Evolutionary conservation across 2,888 invertebrate genomes (phyloP), one percentile per base, ranked within the genome.

Genomic region (Acleris laterana): DNA sequence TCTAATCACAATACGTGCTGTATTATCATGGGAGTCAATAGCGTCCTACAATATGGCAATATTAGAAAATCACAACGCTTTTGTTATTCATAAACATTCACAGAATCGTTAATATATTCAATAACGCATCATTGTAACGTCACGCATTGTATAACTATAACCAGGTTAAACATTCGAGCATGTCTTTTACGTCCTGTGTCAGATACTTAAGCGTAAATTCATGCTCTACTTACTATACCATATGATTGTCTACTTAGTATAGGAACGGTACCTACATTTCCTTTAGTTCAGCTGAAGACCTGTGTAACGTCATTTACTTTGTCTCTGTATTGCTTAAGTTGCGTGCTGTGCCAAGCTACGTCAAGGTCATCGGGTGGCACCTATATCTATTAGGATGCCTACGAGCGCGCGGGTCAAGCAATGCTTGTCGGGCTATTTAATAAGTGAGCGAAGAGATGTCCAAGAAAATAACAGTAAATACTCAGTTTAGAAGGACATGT

Each of bases 131-230:
- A 77, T 75, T 72, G 67, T 65, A 68, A 60, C 78, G 81, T 82
- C 79, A 82, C 82, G 83, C 74, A 76, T 79, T 72, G 73, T 77
- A 77, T 74, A 78, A 75, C 77, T 75, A 76, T 83, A 78, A 76
- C 80, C 81, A 78, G 76, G 72, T 79, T 81, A 76, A 83, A 85
- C 89, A 88, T 84, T 88, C 77, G 88, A 84, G 76, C 88, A 53
- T 89, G 86, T 89, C 90, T 85, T 89, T 87, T 80, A 73, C 74
- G 74, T 75, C 44, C 50, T 56, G 32, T 50, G 11, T n/a, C 20
- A 55, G 42, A 56, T 44, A 58, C 52, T 25, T 44, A 49, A 53
- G n/a, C 53, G 42, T 50, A 28, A 56, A 55, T 42, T 25, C 60
- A 60, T 61, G 60, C 60, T 65, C 60, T 59, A 59, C 48, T 64